Base-by-base conservation (phyloP, 2,113 vertebrate genomes). In the Pedionomus torquatus region DNA sequence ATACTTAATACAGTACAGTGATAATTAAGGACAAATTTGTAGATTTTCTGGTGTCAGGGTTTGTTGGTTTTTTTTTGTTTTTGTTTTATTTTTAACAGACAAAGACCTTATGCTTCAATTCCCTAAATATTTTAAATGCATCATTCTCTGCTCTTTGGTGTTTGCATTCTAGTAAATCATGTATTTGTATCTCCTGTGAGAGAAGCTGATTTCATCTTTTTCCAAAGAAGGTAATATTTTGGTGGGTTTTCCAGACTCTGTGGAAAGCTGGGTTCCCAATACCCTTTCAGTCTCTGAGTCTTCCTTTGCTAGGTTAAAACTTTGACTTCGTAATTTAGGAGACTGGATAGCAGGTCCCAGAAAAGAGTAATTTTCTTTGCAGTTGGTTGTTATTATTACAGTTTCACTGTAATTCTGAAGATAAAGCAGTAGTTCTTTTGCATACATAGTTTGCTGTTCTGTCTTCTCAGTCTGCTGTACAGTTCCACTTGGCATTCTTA, bases 171-270 rank as follows among this genome's bases (percentile, higher is more conserved):
- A 65, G 52, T 93, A 81, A 83, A 78, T 51, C 26, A 55, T 64
- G 5, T 57, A 21, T 63, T 91, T 85, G 3, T 84, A 49, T 70
- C 48, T 89, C 23, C 75, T 71, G 33, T 87, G 52, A 83, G 71
- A 93, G 82, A 93, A 93, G 61, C 58, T 82, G 74, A 68, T 35
- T 91, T 77, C 4, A 33, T 43, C 49, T 94, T 95, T 93, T 84
- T 72, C 75, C 41, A 66, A 21, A 84, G 61, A 68, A 89, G 52
- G 43, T 83, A 25, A 28, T 70, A 24, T 48, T 89, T 91, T 10
- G 23, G 48, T 91, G 37, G 39, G 0, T 21, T 35, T 13, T 11
- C 52, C 33, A 87, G 52, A 37, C 39, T 83, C 0, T 69, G 12
- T 93, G 87, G 37, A 88, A 90, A 66, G 25, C 41, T 90, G 57